A percentile compares a stretch with the other conserved stretches of the same genome.
These are phyloP conservation scores for Arctopsyche grandis DNA, from an alignment of 1,140 invertebrate species.

Conservation along the genomic window DNA sequence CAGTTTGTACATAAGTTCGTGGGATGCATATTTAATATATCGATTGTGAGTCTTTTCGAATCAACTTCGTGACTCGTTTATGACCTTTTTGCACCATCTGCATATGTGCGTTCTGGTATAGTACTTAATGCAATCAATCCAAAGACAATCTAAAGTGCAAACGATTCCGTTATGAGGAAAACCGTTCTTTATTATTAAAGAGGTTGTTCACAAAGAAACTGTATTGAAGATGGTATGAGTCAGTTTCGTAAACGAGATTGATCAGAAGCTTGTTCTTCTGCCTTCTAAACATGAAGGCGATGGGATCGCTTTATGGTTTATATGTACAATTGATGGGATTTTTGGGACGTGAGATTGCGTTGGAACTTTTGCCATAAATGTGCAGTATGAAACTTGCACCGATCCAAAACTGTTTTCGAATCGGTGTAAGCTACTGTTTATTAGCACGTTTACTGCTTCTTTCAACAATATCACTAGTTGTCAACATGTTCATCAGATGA, in stretches of 20 bases:
- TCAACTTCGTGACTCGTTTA: not conserved
- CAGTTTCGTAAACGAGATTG: slow-evolving; percentile 11
- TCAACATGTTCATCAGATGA: not conserved
- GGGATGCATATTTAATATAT: too few species aligned
- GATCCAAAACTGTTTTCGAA: slow-evolving; percentile 17
- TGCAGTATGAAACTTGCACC: slow-evolving; percentile 24
- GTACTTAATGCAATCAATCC: too few species aligned
- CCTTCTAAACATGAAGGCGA: not conserved
- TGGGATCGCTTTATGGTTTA: not conserved
- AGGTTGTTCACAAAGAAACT: not conserved
- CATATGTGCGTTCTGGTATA: too few species aligned
- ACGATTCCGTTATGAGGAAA: slow-evolving; percentile 6
- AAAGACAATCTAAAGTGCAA: too few species aligned
- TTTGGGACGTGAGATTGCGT: slow-evolving; percentile 14
- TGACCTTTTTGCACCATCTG: not conserved
- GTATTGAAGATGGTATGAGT: slow-evolving; percentile 19
- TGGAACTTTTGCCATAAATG: slow-evolving; percentile 23
- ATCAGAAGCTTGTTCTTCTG: not conserved
- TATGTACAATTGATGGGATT: not conserved
- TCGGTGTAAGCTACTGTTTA: slow-evolving; percentile 1
- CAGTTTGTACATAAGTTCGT: too few species aligned
- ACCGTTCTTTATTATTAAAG: not conserved
- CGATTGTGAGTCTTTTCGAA: not conserved
- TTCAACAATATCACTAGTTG: not conserved
- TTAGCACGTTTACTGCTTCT: slow-evolving; percentile 1